Conservation (phyloP, 2,113 vertebrate genomes). For the Nycticebus coucang region DNA sequence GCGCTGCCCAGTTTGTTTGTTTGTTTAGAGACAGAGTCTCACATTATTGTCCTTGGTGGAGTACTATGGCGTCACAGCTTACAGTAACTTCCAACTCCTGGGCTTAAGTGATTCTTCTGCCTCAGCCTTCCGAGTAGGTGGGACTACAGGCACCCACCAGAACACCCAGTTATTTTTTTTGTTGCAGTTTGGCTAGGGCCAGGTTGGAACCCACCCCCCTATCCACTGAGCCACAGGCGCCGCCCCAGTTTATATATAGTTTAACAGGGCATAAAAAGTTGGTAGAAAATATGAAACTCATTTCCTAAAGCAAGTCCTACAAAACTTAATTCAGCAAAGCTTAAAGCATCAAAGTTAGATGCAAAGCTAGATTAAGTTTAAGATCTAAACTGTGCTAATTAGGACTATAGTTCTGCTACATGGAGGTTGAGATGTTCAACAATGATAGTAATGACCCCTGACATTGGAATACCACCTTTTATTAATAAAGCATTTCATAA, state of each 20-base stretch:
- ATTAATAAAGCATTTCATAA: not conserved
- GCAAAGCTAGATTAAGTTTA: conserved; percentile 35
- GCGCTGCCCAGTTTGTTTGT: no score
- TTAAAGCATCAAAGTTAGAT: not conserved
- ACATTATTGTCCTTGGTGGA: no score
- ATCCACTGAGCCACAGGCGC: no score
- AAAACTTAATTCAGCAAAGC: not conserved
- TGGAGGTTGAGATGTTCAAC: not conserved
- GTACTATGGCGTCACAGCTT: no score
- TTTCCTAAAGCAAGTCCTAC: not conserved
- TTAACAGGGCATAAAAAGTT: not conserved
- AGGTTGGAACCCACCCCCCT: no score
- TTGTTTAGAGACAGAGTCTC: no score
- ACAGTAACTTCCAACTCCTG: no score
- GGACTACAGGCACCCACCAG: no score
- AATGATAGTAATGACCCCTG: not conserved
- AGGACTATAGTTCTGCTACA: not conserved
- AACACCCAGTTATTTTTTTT: no score
- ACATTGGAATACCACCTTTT: not conserved
- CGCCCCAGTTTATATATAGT: not conserved
- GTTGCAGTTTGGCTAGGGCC: no score
- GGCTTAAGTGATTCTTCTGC: no score
- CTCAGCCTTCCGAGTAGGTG: no score
- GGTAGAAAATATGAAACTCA: not conserved
- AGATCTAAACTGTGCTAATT: not conserved